These are phyloP conservation scores for Tokudaia muenninki DNA, from an alignment of 2,797 vertebrate genomes.

Conservation along the genomic window DNA sequence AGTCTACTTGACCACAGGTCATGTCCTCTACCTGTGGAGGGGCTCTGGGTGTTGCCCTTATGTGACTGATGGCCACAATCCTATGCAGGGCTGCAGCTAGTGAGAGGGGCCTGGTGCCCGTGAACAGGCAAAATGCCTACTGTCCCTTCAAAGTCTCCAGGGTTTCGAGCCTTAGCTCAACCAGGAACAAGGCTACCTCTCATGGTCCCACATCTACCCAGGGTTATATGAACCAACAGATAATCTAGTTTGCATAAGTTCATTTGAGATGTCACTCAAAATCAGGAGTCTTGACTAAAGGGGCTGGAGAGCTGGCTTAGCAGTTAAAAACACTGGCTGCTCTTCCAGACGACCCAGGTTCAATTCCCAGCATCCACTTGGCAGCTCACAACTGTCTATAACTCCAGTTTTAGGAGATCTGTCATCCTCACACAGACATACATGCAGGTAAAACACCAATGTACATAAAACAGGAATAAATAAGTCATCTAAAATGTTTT, in stretches of 20 bases:
- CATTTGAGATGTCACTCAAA: slow-evolving; percentile 60
- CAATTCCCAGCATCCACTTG: not conserved
- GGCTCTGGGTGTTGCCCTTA: too few relatives aligned
- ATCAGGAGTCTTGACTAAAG: slow-evolving; percentile 11
- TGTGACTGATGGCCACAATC: too few relatives aligned
- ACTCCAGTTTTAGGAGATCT: not conserved
- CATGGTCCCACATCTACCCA: not conserved
- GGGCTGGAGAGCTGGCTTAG: not conserved
- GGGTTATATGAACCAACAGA: slow-evolving; percentile 16
- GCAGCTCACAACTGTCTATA: not conserved
- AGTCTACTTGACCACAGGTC: too few relatives aligned
- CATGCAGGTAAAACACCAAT: not conserved
- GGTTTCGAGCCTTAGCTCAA: too few relatives aligned
- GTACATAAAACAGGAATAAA: not conserved
- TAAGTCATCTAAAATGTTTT: not conserved
- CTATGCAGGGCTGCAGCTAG: too few relatives aligned
- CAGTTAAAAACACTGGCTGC: not conserved
- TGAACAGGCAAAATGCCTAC: too few relatives aligned
- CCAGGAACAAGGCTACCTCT: too few relatives aligned
- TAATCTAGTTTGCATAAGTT: slow-evolving; percentile 4
- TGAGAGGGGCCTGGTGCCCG: too few relatives aligned
- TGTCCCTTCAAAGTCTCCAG: too few relatives aligned
- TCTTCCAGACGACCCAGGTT: not conserved
- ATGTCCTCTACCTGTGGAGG: too few relatives aligned
- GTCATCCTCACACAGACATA: not conserved